Evolutionary conservation across 2,888 invertebrate genomes (phyloP).

Genomic region (Hyposoter didymator): DNA sequence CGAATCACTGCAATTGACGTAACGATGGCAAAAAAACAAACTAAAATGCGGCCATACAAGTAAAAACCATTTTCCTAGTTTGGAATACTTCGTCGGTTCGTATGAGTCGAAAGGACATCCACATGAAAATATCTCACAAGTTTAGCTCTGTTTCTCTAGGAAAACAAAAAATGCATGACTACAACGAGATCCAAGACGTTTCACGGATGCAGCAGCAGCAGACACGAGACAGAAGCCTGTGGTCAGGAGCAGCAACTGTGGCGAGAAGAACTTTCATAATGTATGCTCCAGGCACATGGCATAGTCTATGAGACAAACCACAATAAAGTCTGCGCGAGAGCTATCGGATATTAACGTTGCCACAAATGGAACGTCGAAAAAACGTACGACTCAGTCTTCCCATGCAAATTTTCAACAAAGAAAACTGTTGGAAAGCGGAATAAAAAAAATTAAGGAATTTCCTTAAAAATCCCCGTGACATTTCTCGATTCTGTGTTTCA

Average conservation of each 20-base stretch:
- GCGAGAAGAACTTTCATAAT: slow-evolving; percentile 41
- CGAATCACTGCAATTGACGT: not conserved
- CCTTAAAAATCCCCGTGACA: not conserved
- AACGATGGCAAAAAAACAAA: not conserved
- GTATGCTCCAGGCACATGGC: slow-evolving; percentile 34
- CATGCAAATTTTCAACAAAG: not conserved
- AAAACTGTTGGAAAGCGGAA: not conserved
- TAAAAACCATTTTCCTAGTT: not conserved
- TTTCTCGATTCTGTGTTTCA: not conserved
- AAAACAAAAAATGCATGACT: slow-evolving; percentile 23
- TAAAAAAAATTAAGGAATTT: not conserved
- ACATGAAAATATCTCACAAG: not conserved
- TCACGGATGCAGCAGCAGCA: slow-evolving; percentile 6
- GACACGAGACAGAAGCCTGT: slow-evolving; percentile 16
- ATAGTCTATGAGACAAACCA: slow-evolving; percentile 25
- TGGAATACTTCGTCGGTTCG: not conserved
- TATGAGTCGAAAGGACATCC: not conserved
- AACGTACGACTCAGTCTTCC: not conserved
- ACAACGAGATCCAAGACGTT: slow-evolving; percentile 47
- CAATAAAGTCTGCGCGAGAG: slow-evolving; percentile 12
- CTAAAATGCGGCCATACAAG: not conserved
- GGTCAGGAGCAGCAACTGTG: slow-evolving; percentile 21
- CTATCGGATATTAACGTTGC: slow-evolving; percentile 45
- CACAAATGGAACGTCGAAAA: not conserved
- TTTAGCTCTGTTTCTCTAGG: not conserved